Conservation (phyloP, 1,140 invertebrate species). For the Telenomus remus region DNA sequence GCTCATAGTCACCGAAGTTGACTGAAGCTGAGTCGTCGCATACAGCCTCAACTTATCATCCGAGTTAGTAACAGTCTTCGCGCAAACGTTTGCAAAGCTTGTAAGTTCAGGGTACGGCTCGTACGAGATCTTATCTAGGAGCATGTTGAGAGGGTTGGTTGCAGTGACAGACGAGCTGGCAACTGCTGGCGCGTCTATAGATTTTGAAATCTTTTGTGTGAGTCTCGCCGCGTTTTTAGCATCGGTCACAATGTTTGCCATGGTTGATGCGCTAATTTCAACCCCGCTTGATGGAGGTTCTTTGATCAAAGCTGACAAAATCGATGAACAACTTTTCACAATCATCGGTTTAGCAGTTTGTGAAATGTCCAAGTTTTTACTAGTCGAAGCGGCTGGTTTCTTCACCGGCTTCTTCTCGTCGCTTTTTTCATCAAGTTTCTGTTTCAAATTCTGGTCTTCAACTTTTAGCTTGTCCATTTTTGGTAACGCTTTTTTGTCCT, state of each 20-base stretch:
- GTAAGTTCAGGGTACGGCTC: slow-evolving; percentile 33
- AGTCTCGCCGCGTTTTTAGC: slow-evolving; percentile 68
- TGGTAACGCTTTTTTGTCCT: slow-evolving; percentile 9
- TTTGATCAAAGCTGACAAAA: slow-evolving; percentile 39
- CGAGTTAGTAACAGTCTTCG: not conserved
- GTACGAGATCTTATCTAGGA: slow-evolving; percentile 42
- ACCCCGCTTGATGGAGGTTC: slow-evolving; percentile 11
- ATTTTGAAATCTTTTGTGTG: slow-evolving; percentile 57
- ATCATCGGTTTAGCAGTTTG: not conserved
- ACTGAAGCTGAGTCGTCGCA: not conserved
- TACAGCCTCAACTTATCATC: slow-evolving; percentile 48
- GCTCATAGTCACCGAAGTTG: slow-evolving; percentile 65
- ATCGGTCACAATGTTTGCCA: slow-evolving; percentile 66
- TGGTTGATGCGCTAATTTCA: slow-evolving; percentile 48
- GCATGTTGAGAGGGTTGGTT: slow-evolving; percentile 33
- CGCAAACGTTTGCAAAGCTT: slow-evolving; percentile 35
- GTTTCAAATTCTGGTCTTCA: slow-evolving; percentile 27
- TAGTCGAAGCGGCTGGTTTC: slow-evolving; percentile 4
- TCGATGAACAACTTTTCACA: slow-evolving; percentile 18
- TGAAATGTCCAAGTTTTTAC: not conserved
- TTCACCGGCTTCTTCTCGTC: slow-evolving; percentile 30
- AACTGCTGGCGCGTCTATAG: not conserved
- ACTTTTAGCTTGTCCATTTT: slow-evolving; percentile 18
- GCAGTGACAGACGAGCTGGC: slow-evolving; percentile 8
- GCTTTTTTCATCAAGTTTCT: slow-evolving; percentile 13